phyloP scores from a whole-genome alignment of 2,113 vertebrate genomes.

The Amblyopsis rosae region DNA sequence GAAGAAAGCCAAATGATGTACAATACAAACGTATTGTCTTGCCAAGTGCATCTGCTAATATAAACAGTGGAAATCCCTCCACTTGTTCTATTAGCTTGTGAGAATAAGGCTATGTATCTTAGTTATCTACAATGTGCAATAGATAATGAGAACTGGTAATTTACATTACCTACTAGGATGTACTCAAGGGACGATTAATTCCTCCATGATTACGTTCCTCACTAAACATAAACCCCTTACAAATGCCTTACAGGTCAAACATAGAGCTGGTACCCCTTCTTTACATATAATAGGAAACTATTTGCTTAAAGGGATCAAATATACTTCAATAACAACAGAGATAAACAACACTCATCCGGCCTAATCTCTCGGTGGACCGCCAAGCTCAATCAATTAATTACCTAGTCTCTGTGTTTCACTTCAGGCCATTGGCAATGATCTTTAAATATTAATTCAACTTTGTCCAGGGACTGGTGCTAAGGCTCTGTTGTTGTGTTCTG shows the following conservation, averaged over 20 bases:
- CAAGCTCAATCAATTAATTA: constrained; percentile 84
- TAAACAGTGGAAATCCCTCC: constrained; percentile 56
- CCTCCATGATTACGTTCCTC: constrained; percentile 48
- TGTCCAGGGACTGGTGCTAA: constrained; percentile 78
- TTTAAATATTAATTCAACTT: constrained; percentile 90
- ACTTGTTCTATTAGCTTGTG: constrained; percentile 62
- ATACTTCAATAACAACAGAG: constrained; percentile 72
- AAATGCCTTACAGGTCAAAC: constrained; percentile 68
- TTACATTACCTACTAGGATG: constrained; percentile 39
- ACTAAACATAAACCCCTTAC: constrained; percentile 45
- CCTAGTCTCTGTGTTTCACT: constrained; percentile 81
- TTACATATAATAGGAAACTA: constrained; percentile 69
- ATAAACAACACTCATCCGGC: constrained; percentile 75
- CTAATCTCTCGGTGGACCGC: constrained; percentile 66
- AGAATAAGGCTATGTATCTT: constrained; percentile 50
- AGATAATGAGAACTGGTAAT: constrained; percentile 39
- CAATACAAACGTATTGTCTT: constrained; percentile 60
- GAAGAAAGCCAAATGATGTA: constrained; percentile 66
- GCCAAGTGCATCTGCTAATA: constrained; percentile 69
- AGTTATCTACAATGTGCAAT: constrained; percentile 36
- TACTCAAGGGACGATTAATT: constrained; percentile 51
- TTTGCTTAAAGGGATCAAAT: constrained; percentile 65
- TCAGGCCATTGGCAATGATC: constrained; percentile 84
- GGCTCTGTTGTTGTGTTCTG: constrained; percentile 62
- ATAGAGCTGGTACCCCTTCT: constrained; percentile 49